Evolutionary conservation across 2,113 vertebrate genomes (phyloP).

Genomic region (Trematomus loennbergii): DNA sequence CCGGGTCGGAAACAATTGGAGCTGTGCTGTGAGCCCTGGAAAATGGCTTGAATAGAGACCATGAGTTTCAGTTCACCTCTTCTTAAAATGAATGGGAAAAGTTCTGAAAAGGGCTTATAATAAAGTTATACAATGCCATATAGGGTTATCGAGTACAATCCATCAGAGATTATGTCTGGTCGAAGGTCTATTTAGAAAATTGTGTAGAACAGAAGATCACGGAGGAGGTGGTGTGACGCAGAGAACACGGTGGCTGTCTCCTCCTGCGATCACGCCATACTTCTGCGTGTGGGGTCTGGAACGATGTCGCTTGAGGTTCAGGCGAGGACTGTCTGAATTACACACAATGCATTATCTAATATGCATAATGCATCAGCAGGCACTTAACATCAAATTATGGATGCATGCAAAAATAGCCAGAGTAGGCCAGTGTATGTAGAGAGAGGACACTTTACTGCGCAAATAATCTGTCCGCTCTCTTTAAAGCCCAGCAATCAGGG

Average conservation of each 20-base stretch:
- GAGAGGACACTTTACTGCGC: conserved; percentile 58
- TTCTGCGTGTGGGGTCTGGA: conserved; percentile 21
- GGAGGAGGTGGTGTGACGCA: conserved; percentile 17
- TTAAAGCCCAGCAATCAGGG: conserved; percentile 58
- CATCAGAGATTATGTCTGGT: conserved; percentile 11
- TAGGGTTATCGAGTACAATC: conserved; percentile 8
- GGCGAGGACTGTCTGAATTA: conserved; percentile 65
- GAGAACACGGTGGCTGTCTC: conserved; percentile 22
- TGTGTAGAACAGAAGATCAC: conserved; percentile 10
- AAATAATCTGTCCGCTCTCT: conserved; percentile 68
- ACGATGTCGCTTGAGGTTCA: conserved; percentile 38
- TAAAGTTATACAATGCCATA: conserved; percentile 28
- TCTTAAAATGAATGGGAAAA: conserved; percentile 13
- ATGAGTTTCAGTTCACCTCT: conserved; percentile 35
- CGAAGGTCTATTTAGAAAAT: conserved; percentile 25
- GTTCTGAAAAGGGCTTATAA: conserved; percentile 39
- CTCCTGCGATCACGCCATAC: neutral
- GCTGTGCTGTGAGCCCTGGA: conserved; percentile 38
- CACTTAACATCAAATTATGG: conserved; percentile 80
- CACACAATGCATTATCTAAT: conserved; percentile 77
- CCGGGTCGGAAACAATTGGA: conserved; percentile 61
- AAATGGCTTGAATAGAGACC: conserved; percentile 36
- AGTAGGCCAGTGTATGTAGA: conserved; percentile 42
- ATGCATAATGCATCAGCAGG: conserved; percentile 78
- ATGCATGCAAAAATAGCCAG: conserved; percentile 71